Evolutionary conservation across 2,888 invertebrate species (phyloP).

Genomic region (Chalcosyrphus nemorum): DNA sequence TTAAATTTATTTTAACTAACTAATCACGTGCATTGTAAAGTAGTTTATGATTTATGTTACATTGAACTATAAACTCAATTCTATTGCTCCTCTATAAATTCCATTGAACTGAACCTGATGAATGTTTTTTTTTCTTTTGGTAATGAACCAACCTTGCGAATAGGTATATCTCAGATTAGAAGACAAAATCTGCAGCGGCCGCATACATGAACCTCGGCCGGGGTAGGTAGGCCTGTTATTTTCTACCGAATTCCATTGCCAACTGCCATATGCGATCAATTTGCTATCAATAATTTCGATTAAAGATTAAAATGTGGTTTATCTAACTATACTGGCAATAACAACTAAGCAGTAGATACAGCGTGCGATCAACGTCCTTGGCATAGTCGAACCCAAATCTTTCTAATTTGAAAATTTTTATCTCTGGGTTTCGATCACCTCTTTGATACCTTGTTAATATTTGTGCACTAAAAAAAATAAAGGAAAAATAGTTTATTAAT

Average conservation of each 20-base stretch:
- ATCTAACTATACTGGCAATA: constrained; percentile 29
- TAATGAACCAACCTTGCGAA: constrained; percentile 3
- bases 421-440: constrained; percentile 42
- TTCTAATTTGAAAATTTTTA: constrained; percentile 53
- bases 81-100: too few species aligned
- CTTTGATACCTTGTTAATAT: constrained; percentile 39
- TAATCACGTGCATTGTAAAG: not conserved
- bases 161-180: constrained; percentile 13
- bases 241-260: constrained; percentile 44
- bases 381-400: constrained; percentile 43
- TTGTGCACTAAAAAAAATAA: not conserved
- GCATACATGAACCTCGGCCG: not conserved
- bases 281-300: constrained; percentile 53
- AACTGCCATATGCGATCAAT: constrained; percentile 42
- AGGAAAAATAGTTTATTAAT: constrained; percentile 41
- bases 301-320: constrained; percentile 46
- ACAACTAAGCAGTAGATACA: constrained; percentile 22
- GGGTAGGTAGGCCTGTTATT: not conserved
- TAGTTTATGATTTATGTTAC: too few species aligned
- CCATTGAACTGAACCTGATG: not conserved
- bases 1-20: not conserved
- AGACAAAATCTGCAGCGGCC: constrained; percentile 9
- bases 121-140: not conserved
- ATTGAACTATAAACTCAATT: not conserved
- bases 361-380: constrained; percentile 49